Evolutionary conservation across 2,797 vertebrate genomes (phyloP), one percentile per base, ranked within the genome.

Genomic region (Botia almorhae): DNA sequence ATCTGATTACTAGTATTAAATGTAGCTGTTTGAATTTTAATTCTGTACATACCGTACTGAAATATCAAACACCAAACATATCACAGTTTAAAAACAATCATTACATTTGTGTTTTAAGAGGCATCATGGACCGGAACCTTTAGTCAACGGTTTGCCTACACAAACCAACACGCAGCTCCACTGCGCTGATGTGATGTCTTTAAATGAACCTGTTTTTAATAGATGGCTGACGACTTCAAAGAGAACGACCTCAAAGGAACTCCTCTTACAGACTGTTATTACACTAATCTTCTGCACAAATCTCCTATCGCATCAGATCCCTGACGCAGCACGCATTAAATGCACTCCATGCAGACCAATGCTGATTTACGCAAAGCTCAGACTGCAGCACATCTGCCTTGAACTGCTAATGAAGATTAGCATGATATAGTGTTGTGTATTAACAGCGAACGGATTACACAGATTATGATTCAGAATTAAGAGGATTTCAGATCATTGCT

Each of bases 171-270:
- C 12, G n/a, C 21, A 14, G 65, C 76, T 86, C 78, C 87, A 78
- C 81, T 92, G 90, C 84, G 90, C 88, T 88, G 84, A 26, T 88
- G 82, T 90, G 89, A 90, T 82, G 80, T 88, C 85, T 89, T 89
- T 87, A 88, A 84, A 90, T 76, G 53, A 83, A 85, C 80, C 84
- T 19, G 87, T 72, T 88, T 91, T 89, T 88, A 84, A 77, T 89
- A 26, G 80, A 60, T 33, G 76, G 11, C 51, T 50, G 33, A 39
- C 87, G 80, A 48, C 83, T 83, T 88, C 87, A 92, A 91, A 93
- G 76, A 84, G 48, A 76, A 58, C 72, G 72, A 78, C 87, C 89
- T 78, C 85, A 90, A 84, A 89, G 33, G 56, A 76, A 86, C 61
- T 92, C 74, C 46, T 70, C 77, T 81, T 74, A 76, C 81, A 82